These are phyloP conservation scores for Notoglanidium macrostoma DNA, from an alignment of 2,797 vertebrate genomes.

Conservation along the genomic window DNA sequence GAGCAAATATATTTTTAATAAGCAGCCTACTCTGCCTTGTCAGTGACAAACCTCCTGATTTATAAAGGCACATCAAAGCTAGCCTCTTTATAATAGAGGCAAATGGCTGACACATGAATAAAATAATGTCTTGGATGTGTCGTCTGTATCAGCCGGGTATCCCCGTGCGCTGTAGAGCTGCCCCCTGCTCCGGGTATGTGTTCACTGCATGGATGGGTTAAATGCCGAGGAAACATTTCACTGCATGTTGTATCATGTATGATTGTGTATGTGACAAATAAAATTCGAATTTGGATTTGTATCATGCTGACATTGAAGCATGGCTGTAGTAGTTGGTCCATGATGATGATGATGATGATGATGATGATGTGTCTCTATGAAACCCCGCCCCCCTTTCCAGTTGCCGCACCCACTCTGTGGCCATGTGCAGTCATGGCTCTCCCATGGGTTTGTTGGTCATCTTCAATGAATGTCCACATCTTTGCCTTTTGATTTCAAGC, in stretches of 20 bases:
- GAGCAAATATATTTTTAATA: background rate
- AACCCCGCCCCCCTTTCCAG: slow-evolving; percentile 5
- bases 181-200: no score
- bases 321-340: slow-evolving; percentile 1
- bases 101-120: slow-evolving; percentile 35
- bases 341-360: slow-evolving; percentile 43
- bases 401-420: slow-evolving; percentile 16
- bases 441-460: slow-evolving; percentile 39
- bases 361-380: slow-evolving; percentile 33
- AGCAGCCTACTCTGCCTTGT: no score
- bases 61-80: slow-evolving; percentile 16
- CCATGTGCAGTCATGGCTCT: slow-evolving; percentile 26
- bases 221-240: no score
- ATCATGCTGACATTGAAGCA: slow-evolving; percentile 34
- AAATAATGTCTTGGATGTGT: slow-evolving; percentile 12
- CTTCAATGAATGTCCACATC: slow-evolving; percentile 27
- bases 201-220: no score
- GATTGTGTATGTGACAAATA: no score
- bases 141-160: background rate
- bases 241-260: no score
- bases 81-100: background rate
- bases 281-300: no score
- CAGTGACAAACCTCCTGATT: background rate
- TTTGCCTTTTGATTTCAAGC: slow-evolving; percentile 48
- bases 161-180: no score